Percentiles rank a stretch among this genome's conserved stretches.
phyloP scores from a whole-genome alignment of 1,140 invertebrate genomes.

The Pantala flavescens region DNA sequence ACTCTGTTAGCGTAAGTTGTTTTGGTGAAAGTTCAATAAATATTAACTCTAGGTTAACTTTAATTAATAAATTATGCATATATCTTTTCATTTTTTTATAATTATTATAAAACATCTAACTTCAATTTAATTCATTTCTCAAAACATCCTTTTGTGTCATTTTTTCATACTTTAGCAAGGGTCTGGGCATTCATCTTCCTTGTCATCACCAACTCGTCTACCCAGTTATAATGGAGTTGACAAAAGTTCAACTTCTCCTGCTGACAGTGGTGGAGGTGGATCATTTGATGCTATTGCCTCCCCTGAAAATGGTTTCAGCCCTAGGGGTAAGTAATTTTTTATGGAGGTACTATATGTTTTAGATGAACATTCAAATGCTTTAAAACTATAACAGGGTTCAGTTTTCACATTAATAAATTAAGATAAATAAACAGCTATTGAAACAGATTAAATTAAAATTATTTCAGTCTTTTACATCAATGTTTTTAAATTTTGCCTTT shows the following conservation, averaged over 20 bases:
- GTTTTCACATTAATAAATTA: too few species aligned
- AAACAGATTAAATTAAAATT: too few species aligned
- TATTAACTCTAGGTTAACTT: too few species aligned
- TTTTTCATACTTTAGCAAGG: conserved; percentile 13
- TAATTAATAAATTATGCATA: too few species aligned
- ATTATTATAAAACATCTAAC: too few species aligned
- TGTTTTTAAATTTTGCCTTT: not conserved
- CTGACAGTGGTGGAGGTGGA: not conserved
- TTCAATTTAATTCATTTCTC: too few species aligned
- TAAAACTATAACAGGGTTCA: too few species aligned
- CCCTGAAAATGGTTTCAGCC: not conserved
- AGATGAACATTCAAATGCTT: too few species aligned
- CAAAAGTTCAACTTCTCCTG: conserved; percentile 7
- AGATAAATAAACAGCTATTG: too few species aligned
- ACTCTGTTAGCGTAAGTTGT: not conserved
- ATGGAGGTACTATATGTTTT: too few species aligned
- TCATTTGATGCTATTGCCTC: not conserved
- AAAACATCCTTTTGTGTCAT: not conserved
- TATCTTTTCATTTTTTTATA: too few species aligned
- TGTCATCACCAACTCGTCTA: conserved; percentile 20
- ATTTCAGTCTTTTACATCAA: too few species aligned
- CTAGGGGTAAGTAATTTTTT: not conserved
- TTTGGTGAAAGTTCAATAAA: not conserved
- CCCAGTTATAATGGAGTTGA: conserved; percentile 14
- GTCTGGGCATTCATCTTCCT: conserved; percentile 16